Evolutionary conservation across 2,888 invertebrate species (phyloP).

Genomic region (Itoplectis maculator): DNA sequence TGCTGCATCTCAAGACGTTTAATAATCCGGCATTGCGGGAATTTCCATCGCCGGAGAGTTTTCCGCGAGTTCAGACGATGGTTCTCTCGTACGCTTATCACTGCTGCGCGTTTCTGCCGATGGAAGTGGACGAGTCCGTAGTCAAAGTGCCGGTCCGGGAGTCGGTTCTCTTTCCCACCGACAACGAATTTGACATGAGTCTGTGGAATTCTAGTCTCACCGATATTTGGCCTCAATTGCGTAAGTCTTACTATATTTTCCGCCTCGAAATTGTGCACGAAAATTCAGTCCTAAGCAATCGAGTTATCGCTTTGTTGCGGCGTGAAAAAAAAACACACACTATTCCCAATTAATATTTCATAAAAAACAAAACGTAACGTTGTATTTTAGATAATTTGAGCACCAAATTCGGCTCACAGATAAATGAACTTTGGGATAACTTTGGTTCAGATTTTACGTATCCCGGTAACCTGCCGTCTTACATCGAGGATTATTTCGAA

Average conservation of each 20-base stretch:
- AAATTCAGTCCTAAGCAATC: too few species aligned
- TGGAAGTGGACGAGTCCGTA: slow-evolving; percentile 81
- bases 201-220: slow-evolving; percentile 92
- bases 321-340: neutral
- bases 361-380: slow-evolving; percentile 63
- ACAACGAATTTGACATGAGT: slow-evolving; percentile 90
- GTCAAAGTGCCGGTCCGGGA: slow-evolving; percentile 86
- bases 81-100: slow-evolving; percentile 98
- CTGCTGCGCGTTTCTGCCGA: slow-evolving; percentile 95
- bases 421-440: slow-evolving; percentile 89
- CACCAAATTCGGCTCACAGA: slow-evolving; percentile 89
- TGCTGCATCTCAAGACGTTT: slow-evolving; percentile 95
- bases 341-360: slow-evolving; percentile 57
- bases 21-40: slow-evolving; percentile 95
- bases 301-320: neutral
- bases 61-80: slow-evolving; percentile 94
- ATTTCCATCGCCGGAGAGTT: slow-evolving; percentile 94
- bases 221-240: slow-evolving; percentile 93
- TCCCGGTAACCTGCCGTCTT: slow-evolving; percentile 89
- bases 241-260: slow-evolving; percentile 86
- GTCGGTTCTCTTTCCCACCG: slow-evolving; percentile 89
- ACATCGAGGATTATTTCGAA: slow-evolving; percentile 91
- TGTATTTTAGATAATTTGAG: slow-evolving; percentile 88
- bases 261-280: too few species aligned
- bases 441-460: slow-evolving; percentile 90